Conservation (phyloP, 1,140 invertebrate genomes). For the Drosophila yakuba region DNA sequence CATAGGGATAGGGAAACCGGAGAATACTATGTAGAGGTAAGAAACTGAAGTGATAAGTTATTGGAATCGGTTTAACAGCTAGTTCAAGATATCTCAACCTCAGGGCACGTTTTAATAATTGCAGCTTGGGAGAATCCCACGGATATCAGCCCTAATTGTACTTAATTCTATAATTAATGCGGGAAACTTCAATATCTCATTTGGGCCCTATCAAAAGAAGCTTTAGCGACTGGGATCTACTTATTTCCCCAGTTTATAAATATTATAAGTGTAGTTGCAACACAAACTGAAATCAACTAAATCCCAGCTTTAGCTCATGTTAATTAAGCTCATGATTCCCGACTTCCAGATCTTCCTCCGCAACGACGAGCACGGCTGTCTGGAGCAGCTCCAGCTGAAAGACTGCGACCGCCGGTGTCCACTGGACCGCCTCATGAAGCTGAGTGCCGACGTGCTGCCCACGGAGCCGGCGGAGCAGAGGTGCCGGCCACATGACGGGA, state of each 20-base stretch:
- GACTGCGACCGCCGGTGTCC: conserved; percentile 88
- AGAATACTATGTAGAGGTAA: conserved; percentile 86
- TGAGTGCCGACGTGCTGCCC: conserved; percentile 86
- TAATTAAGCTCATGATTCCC: background rate
- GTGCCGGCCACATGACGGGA: conserved; percentile 86
- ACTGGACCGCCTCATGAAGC: conserved; percentile 85
- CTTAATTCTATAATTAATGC: background rate
- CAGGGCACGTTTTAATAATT: background rate
- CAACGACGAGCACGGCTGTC: conserved; percentile 86
- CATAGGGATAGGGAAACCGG: conserved; percentile 85
- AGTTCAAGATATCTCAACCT: background rate
- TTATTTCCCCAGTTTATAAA: no score
- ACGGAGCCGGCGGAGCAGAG: conserved; percentile 85
- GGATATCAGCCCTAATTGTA: background rate
- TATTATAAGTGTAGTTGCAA: no score
- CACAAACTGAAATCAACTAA: no score
- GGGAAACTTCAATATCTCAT: no score
- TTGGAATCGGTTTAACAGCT: background rate
- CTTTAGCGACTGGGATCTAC: no score
- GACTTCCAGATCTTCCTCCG: conserved; percentile 86
- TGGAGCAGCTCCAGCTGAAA: conserved; percentile 86
- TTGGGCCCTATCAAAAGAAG: no score
- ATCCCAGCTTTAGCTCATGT: no score
- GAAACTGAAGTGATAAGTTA: background rate
- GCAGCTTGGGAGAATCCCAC: background rate